Evolutionary conservation across 2,888 invertebrate species (phyloP), one percentile per base, ranked within the genome.

Genomic region (Drosophila ochracea): DNA sequence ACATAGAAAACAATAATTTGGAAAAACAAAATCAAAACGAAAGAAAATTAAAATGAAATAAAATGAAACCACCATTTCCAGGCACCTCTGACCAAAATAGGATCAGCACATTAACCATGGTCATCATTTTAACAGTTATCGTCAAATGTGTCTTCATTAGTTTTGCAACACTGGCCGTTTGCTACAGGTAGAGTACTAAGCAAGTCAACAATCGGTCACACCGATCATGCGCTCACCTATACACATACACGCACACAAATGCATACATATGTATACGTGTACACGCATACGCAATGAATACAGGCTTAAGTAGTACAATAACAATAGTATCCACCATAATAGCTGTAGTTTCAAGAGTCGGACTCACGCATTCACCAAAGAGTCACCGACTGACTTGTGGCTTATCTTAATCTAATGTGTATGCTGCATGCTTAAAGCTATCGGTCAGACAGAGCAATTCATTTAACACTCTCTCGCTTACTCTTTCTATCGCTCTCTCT

Each of bases 71-170:
- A 87, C 84, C 90, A 86, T 83, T 94, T 94, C 91, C 96, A 97
- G 97, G 95, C 95, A 95, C 95, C 94, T 95, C 95, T 94, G 95
- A 95, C 94, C 95, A 95, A 93, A 95, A 96, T 95, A 96, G 96
- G 95, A 95, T 97, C 95, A 97, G 97, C 95, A 97, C 97, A 93
- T 95, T 97, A 94, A 95, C 95, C 94, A 96, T 98, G 97, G 98
- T 98, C 95, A 95, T 97, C 95, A 96, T 98, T 95, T 96, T 98
- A 95, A 97, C 97, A 94, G 96, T 96, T 94, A 97, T 97, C 94
- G 97, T 98, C 94, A 97, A 96, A 94, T 96, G 96, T 94, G 97
- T 98, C 96, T 98, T 98, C 97, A 96, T 97, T 96, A 97, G 97
- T 96, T 98, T 98, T 96, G 97, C 98, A 94, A 95, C 97, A 95